Percentiles rank a stretch among this genome's conserved stretches.
Evolutionary conservation across 2,888 invertebrate genomes (phyloP).

Genomic region (Petrolisthes manimaculis): DNA sequence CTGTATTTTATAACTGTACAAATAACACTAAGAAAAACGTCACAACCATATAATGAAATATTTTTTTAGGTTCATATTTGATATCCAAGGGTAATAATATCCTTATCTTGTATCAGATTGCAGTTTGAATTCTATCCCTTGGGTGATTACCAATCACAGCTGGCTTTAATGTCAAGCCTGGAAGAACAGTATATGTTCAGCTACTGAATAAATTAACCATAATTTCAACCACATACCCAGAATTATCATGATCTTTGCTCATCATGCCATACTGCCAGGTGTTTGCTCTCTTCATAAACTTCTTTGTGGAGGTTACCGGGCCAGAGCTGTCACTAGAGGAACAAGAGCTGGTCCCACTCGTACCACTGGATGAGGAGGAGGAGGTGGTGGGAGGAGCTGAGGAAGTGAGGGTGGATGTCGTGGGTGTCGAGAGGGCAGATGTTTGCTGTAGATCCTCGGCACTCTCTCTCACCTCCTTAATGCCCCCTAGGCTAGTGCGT

Average conservation of each 20-base stretch:
- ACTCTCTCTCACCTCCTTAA: conserved; percentile 73
- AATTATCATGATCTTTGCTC: conserved; percentile 42
- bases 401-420: conserved; percentile 21
- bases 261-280: conserved; percentile 55
- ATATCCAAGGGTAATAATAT: too few relatives aligned
- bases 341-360: conserved; percentile 55
- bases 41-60: too few relatives aligned
- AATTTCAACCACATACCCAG: conserved; percentile 12
- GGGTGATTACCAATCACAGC: too few relatives aligned
- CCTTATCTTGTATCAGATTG: too few relatives aligned
- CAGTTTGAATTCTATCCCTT: too few relatives aligned
- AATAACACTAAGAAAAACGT: too few relatives aligned
- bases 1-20: too few relatives aligned
- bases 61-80: too few relatives aligned
- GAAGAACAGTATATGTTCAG: too few relatives aligned
- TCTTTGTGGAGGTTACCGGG: conserved; percentile 69
- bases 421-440: conserved; percentile 13
- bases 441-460: conserved; percentile 66
- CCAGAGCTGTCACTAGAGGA: conserved; percentile 67
- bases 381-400: conserved; percentile 35
- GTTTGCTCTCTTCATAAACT: conserved; percentile 66
- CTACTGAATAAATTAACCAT: too few relatives aligned
- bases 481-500: conserved; percentile 69
- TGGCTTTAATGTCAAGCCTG: too few relatives aligned
- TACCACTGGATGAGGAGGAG: conserved; percentile 56